These are phyloP conservation scores for Panthera leo DNA, from an alignment of 2,113 vertebrate genomes.

Conservation along the genomic window DNA sequence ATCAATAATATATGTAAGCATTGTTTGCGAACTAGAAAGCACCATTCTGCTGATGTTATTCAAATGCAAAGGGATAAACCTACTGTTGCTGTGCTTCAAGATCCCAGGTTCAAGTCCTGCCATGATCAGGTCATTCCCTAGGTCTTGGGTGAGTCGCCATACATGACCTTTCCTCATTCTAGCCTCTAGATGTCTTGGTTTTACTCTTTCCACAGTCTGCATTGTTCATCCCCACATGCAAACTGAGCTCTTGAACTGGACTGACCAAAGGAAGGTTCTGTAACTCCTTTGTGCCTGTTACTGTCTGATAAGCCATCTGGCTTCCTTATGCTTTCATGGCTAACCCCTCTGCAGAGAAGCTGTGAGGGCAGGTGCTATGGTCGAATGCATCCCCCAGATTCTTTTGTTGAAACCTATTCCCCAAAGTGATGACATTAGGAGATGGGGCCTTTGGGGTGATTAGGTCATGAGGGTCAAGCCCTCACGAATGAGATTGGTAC, in stretches of 20 bases:
- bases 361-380: background rate
- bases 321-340: background rate
- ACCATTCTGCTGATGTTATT: background rate
- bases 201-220: background rate
- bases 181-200: background rate
- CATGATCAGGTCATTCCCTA: background rate
- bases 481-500: background rate
- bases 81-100: background rate
- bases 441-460: background rate
- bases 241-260: background rate
- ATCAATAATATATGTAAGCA: background rate
- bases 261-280: background rate
- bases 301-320: background rate
- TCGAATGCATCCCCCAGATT: background rate
- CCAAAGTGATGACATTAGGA: background rate
- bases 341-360: background rate
- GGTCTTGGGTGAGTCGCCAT: accelerated
- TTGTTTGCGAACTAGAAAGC: background rate
- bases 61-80: background rate
- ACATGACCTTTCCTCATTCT: background rate
- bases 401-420: background rate
- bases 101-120: background rate
- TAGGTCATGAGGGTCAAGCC: background rate
- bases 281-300: background rate
- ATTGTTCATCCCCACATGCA: background rate